Base-by-base conservation (phyloP, 2,888 invertebrate species). In the Eupithecia exiguata region DNA sequence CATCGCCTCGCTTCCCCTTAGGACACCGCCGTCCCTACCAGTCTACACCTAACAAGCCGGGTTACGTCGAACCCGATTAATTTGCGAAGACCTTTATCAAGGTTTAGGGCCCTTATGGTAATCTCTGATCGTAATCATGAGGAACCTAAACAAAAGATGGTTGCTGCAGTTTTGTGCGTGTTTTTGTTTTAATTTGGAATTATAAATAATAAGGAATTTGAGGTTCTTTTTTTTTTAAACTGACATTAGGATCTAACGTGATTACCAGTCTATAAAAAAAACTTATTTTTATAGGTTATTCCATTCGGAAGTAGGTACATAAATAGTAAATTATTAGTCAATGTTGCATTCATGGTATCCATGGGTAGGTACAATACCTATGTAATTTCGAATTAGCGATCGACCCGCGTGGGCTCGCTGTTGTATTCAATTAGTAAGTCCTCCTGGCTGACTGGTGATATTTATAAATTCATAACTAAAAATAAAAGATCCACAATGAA, bases 51-150 rank as follows among this genome's bases (percentile, higher is more conserved):
- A 58, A 58, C 58, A 58, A 58, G 58, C 58, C 58, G 58, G 58
- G 58, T 21, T 25, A 25, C 58, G 58, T 25, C 12, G 58, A 58
- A 14, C 25, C 81, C 82, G 84, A 84, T 86, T 84, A 85, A 87
- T 85, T 87, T 58, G 58, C 86, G n/a, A 58, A 66, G 77, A 71
- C 81, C 75, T 74, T 76, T 78, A 78, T 81, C 70, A 49, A 43
- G 53, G 49, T 67, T 69, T 75, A 72, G 69, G 70, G 71, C 68
- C 58, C 61, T 43, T 74, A 72, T 75, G 73, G 58, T 72, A 74
- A 70, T 69, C 62, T 62, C 35, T 36, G 18, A 62, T 62, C 62
- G 35, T 30, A 35, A 62, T 35, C 62, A 62, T 18, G 35, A 35
- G 30, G 35, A 35, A 62, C 62, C 35, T 62, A 35, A 62, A 62